Conservation (phyloP, 2,888 invertebrate species). For the Ophion ventricosus region DNA sequence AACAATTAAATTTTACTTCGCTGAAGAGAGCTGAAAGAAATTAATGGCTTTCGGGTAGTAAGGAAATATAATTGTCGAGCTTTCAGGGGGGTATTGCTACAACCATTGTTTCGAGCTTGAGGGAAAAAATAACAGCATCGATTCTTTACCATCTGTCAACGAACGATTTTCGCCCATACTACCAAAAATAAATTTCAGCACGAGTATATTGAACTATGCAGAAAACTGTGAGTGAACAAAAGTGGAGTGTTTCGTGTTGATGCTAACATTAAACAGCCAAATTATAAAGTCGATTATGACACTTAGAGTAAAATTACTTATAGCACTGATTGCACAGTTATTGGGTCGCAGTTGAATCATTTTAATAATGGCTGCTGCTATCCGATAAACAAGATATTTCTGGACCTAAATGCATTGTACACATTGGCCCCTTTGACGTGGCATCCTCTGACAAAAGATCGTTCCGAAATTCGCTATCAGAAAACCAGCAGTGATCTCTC, state of each 20-base stretch:
- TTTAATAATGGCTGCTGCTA: background rate
- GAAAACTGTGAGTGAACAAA: background rate
- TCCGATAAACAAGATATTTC: too few species aligned
- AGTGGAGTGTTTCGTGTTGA: background rate
- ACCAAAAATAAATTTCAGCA: background rate
- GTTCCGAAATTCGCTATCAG: background rate
- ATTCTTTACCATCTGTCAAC: background rate
- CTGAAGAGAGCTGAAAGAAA: background rate
- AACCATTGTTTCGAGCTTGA: background rate
- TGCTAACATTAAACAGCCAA: background rate
- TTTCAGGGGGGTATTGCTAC: background rate
- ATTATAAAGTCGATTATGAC: background rate
- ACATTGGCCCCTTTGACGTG: background rate
- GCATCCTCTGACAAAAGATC: background rate
- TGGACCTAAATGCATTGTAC: background rate
- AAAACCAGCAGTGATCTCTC: background rate
- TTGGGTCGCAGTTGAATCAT: background rate
- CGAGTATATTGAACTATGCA: background rate
- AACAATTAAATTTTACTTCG: slow-evolving; percentile 1
- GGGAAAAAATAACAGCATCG: background rate
- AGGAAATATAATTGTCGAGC: background rate
- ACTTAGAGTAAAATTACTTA: background rate
- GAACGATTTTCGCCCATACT: background rate
- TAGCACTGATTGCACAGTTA: background rate
- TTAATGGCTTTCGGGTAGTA: background rate